Conservation (phyloP, 2,113 vertebrate species). For the Megaceryle maxima region DNA sequence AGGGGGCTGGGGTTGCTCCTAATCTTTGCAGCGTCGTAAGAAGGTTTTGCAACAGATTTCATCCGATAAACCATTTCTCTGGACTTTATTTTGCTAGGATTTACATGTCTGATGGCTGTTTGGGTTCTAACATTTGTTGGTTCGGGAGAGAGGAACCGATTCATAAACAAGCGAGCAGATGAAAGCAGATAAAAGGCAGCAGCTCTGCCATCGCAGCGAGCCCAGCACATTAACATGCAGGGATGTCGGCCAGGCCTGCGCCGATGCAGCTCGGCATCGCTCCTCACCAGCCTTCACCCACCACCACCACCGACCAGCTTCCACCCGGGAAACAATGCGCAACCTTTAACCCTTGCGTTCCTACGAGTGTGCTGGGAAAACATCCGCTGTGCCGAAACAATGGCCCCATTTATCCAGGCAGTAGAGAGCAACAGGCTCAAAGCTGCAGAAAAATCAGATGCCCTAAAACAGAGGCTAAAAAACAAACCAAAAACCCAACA, state of each 20-base stretch:
- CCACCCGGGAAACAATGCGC: constrained; percentile 35
- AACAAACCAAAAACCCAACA: too few relatives aligned
- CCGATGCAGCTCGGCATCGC: background rate
- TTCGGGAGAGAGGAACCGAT: background rate
- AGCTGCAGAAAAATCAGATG: background rate
- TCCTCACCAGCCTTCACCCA: background rate
- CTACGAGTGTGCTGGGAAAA: background rate
- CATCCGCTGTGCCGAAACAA: constrained; percentile 43
- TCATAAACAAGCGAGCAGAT: background rate
- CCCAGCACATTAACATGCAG: background rate
- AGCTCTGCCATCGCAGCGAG: background rate
- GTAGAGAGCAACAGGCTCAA: background rate
- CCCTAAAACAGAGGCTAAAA: background rate
- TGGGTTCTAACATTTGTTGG: background rate
- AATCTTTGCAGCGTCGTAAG: background rate
- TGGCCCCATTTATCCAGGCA: constrained; percentile 31
- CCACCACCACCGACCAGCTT: background rate
- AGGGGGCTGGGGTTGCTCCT: background rate
- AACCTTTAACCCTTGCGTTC: constrained; percentile 41
- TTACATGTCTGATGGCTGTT: background rate
- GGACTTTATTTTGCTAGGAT: background rate
- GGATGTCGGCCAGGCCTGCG: background rate
- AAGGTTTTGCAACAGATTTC: background rate
- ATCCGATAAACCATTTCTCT: background rate
- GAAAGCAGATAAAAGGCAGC: background rate